Base-by-base conservation (phyloP, 2,888 invertebrate genomes). In the Philaethria dido region DNA sequence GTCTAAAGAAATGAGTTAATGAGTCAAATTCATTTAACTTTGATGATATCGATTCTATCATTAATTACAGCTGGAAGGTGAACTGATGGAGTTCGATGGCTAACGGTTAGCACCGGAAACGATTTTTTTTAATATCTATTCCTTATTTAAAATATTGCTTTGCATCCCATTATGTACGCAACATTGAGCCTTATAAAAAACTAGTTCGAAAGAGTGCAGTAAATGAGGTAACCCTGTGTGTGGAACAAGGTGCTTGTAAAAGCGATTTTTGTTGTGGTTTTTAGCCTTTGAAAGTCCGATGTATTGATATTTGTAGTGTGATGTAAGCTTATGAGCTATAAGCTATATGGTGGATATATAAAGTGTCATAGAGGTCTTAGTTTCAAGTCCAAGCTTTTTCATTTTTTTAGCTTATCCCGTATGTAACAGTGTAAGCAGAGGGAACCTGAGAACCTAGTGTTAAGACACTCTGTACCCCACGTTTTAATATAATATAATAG, bases 41-140 rank as follows among this genome's bases (percentile, higher is more conserved):
- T 69, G 67, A 80, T 73, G 69, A 76, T 73, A 78, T 75, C 74
- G 66, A 65, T 71, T 73, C 69, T 59, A 68, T 72, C 77, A 75
- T 77, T 80, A 78, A 80, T 79, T 78, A 76, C 73, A 67, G 73
- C 73, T 57, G 57, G 57, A 75, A 74, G 66, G 59, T 75, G 69
- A 74, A 75, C 63, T 72, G 70, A 59, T 69, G 50, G 29, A 62
- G 45, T 54, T 52, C 54, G 63, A 55, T 48, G 62, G 48, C 55
- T 78, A 87, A 85, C 85, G 81, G 85, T 80, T 79, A 65, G 68
- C 50, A 77, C 83, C 84, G 88, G 88, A 88, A 85, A 83, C 72
- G 66, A 70, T 72, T 78, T 81, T 78, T 77, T 74, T 69, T 66
- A 70, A 73, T 67, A 71, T 73, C 69, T 75, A 77, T 77, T 75